Evolutionary conservation across 2,888 invertebrate species (phyloP).

Genomic region (Atethmia centrago): DNA sequence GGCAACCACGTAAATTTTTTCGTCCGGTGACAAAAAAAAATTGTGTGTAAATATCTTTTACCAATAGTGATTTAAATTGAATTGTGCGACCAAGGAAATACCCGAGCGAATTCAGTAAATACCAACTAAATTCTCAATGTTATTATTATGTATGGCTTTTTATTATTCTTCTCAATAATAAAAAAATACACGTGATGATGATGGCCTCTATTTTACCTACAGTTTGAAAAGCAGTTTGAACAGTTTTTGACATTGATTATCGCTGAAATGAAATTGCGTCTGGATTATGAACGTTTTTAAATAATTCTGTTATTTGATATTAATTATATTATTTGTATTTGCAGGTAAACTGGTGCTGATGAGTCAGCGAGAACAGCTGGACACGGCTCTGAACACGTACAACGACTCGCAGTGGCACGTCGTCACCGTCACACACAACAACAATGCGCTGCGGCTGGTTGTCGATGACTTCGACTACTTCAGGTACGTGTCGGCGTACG

Average conservation of each 20-base stretch:
- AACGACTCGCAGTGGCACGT: slow-evolving; percentile 99
- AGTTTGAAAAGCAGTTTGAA: neutral
- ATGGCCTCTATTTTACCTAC: neutral
- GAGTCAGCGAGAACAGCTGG: slow-evolving; percentile 92
- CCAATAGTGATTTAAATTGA: too few species aligned
- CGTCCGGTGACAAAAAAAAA: too few species aligned
- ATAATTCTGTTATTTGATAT: too few species aligned
- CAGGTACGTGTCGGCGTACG: slow-evolving; percentile 74
- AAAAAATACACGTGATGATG: too few species aligned
- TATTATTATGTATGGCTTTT: too few species aligned
- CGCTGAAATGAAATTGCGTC: neutral
- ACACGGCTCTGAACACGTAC: slow-evolving; percentile 91
- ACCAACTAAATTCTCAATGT: too few species aligned
- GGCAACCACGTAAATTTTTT: too few species aligned
- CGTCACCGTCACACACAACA: slow-evolving; percentile 95
- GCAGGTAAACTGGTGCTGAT: slow-evolving; percentile 91
- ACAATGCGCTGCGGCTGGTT: slow-evolving; percentile 92
- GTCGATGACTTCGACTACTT: slow-evolving; percentile 96
- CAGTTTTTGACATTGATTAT: neutral
- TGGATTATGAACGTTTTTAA: neutral
- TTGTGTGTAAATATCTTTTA: too few species aligned
- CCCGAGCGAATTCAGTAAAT: too few species aligned
- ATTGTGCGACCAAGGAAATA: too few species aligned
- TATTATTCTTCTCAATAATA: neutral
- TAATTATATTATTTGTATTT: neutral